Base-by-base conservation (phyloP, 2,797 vertebrate species). In the Phrynocephalus guinanensis region DNA sequence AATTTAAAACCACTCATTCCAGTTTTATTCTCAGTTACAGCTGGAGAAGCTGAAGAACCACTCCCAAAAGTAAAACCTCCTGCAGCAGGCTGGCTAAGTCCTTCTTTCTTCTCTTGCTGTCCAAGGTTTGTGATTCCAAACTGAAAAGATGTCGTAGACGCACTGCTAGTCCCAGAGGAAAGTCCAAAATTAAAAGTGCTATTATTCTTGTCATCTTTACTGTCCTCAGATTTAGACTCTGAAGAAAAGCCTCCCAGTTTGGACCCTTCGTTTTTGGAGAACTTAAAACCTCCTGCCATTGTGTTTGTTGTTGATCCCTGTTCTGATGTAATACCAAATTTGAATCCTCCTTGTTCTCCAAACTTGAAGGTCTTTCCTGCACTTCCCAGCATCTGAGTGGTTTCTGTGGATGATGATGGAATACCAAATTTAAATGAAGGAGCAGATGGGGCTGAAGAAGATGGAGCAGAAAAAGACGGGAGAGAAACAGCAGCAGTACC, bases 161-260 rank as follows among this genome's bases (percentile, higher is more conserved):
- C 92, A 91, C 56, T 96, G 92, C 79, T 95, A 87, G 94, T 67
- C 87, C 90, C 80, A 85, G 95, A 88, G 82, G 94, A 50, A 92
- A 96, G 90, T 91, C 97, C 97, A 88, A 99, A 99, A 78, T 97
- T 98, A 94, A 98, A 98, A 85, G 93, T 93, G 83, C 78, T 94
- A 33, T 94, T 93, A 33, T 88, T 95, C 87, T 97, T 96, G 79
- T 94, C 95, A 63, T 97, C 96, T 89, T 97, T 98, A 90, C 95
- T 95, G 83, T 98, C 97, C 90, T 97, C 97, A 86, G 93, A 83
- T 92, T 96, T 95, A 86, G 95, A 92, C 30, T 96, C 94, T 80
- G 95, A 95, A 70, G 97, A 95, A 81, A 92, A 92, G 91, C 96
- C 76, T 93, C 98, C 98, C 90, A 98, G 98, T 94, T 97, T 98